Conservation (phyloP, 1,140 invertebrate genomes). For the Pararge aegeria region DNA sequence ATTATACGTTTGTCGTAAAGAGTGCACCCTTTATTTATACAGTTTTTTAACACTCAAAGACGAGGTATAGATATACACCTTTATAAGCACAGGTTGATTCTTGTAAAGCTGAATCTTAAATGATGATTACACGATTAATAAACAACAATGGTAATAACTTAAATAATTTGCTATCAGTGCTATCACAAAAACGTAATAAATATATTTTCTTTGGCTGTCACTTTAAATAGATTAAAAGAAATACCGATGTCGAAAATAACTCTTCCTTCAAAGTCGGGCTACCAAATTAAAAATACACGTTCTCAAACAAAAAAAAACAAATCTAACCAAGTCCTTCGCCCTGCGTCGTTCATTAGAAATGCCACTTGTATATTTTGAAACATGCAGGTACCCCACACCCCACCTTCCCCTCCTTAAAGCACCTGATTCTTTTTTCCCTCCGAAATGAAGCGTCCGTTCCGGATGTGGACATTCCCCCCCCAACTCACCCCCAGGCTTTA, state of each 20-base stretch:
- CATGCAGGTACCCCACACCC: background rate
- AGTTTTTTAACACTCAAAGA: background rate
- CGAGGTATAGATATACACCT: too few species aligned
- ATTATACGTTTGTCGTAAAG: background rate
- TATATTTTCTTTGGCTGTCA: too few species aligned
- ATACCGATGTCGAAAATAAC: too few species aligned
- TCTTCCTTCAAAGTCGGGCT: background rate
- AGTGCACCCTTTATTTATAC: background rate
- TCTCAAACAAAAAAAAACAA: background rate
- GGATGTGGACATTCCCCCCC: slow-evolving; percentile 52
- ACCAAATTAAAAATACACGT: background rate
- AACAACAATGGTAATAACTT: too few species aligned
- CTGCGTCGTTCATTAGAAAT: slow-evolving; percentile 1
- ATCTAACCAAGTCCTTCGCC: background rate
- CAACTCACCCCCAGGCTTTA: slow-evolving; percentile 46
- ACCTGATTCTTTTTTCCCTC: slow-evolving; percentile 61
- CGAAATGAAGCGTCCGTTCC: slow-evolving; percentile 67
- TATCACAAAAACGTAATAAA: too few species aligned
- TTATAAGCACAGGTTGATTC: too few species aligned
- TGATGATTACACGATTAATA: too few species aligned
- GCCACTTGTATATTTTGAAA: slow-evolving; percentile 9
- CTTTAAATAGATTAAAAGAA: too few species aligned
- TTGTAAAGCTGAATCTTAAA: too few species aligned
- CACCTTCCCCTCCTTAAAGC: slow-evolving; percentile 6
- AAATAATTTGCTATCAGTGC: too few species aligned